These are phyloP conservation scores for Halcyon malimbica DNA, from an alignment of 2,113 vertebrate genomes.

Conservation along the genomic window DNA sequence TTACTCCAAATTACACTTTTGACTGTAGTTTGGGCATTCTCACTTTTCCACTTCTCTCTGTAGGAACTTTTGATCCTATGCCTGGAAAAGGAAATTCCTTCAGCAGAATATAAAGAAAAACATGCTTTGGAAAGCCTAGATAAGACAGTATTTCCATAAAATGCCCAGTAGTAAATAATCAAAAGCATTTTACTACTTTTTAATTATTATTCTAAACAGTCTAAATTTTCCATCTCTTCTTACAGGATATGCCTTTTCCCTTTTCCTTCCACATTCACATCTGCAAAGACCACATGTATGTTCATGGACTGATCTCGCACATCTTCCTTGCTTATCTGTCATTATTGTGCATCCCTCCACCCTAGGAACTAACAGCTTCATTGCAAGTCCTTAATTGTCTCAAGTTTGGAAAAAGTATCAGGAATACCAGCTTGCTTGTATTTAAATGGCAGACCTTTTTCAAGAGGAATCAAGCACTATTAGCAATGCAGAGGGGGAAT, in stretches of 20 bases:
- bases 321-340: background rate
- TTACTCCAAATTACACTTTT: background rate
- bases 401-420: background rate
- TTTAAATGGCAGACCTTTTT: background rate
- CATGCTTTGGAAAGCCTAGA: background rate
- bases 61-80: background rate
- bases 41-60: background rate
- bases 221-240: background rate
- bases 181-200: background rate
- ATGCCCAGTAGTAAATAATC: background rate
- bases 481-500: background rate
- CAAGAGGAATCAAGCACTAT: background rate
- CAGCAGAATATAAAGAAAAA: background rate
- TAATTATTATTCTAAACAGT: background rate
- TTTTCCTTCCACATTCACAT: background rate
- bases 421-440: background rate
- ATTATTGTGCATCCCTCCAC: background rate
- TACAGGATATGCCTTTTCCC: accelerated
- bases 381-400: background rate
- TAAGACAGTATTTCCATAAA: background rate
- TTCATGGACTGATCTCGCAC: background rate
- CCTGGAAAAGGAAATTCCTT: background rate
- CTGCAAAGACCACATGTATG: background rate
- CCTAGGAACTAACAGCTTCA: background rate
- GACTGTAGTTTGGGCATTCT: background rate